Evolutionary conservation across 2,888 invertebrate species (phyloP), one percentile per base, ranked within the genome.

Genomic region (Formica aserva): DNA sequence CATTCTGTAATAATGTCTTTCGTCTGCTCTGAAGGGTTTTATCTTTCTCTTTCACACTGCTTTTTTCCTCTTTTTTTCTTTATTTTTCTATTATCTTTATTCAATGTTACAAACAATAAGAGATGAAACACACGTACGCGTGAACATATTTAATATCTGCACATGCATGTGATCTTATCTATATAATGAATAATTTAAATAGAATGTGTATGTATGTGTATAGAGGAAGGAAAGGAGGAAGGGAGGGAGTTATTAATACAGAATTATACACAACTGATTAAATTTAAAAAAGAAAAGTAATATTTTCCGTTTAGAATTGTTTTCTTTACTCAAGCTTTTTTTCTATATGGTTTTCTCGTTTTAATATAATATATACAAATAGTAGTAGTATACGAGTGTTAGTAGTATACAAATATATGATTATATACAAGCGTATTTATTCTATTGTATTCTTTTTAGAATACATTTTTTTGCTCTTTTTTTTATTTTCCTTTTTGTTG

Each of bases 1-100:
- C 76, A 78, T 84, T 41, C 69, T 57, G 74, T 65, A 11, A 26
- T 85, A 82, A 38, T 66, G 85, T 83, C 84, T 69, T 85, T 82
- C 84, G 83, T 83, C 85, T 82, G 74, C 67, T 74, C 38, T 62
- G 18, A 32, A 66, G 35, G 18, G 0, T 55, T 9, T 75, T 83
- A 80, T 77, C 80, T 66, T 55, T n/a, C 38, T 71, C 71, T 74
- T 66, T 13, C 15, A 41, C 72, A 38, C 41, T 63, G 18, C 71
- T 83, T 63, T 29, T 63, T 18, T 41, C 6, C 52, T 81, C 26
- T 48, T 67, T 26, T 26, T 52, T 66, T 69, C 55, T 84, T 83
- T 87, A 77, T 41, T 48, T 71, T 75, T 82, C 74, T 26, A 3
- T 15, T 38, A 45, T 41, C 6, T 41, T 4, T 6, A 1, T 55